Percentiles rank a stretch among this genome's conserved stretches.
These are phyloP conservation scores for Pipistrellus pygmaeus DNA, from an alignment of 2,797 vertebrate genomes.

Conservation along the genomic window DNA sequence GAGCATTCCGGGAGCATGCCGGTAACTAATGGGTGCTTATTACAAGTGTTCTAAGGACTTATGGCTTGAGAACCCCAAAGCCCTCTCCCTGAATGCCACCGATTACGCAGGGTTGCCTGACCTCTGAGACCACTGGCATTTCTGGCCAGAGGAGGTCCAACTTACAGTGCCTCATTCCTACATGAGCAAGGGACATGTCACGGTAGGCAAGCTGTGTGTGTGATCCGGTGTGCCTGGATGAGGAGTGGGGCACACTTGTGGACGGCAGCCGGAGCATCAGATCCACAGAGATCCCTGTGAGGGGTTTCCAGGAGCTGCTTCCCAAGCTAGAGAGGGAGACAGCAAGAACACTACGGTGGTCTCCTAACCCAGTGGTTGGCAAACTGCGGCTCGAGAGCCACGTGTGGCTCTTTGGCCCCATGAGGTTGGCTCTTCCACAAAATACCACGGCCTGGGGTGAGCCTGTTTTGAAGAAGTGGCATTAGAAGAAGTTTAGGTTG, in stretches of 20 bases:
- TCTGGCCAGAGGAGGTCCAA: background rate
- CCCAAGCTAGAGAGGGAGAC: background rate
- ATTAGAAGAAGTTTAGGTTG: no score
- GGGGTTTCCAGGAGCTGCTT: background rate
- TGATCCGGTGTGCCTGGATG: no score
- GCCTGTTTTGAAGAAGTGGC: no score
- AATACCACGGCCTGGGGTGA: no score
- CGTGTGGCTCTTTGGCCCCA: no score
- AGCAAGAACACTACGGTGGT: background rate
- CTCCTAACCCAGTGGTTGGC: background rate
- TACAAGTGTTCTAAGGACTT: conserved; percentile 4
- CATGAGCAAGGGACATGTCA: background rate
- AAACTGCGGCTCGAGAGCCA: no score
- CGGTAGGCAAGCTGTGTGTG: background rate
- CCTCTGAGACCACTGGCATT: background rate
- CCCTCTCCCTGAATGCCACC: background rate
- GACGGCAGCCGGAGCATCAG: background rate
- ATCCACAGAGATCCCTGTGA: background rate
- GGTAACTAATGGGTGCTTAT: background rate
- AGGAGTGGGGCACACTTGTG: background rate
- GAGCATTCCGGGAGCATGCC: background rate
- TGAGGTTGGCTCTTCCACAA: no score
- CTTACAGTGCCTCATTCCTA: background rate
- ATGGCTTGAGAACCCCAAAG: background rate
- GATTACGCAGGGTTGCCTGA: background rate